Base-by-base conservation (phyloP, 2,888 invertebrate species). In the Leucophenga montana region DNA sequence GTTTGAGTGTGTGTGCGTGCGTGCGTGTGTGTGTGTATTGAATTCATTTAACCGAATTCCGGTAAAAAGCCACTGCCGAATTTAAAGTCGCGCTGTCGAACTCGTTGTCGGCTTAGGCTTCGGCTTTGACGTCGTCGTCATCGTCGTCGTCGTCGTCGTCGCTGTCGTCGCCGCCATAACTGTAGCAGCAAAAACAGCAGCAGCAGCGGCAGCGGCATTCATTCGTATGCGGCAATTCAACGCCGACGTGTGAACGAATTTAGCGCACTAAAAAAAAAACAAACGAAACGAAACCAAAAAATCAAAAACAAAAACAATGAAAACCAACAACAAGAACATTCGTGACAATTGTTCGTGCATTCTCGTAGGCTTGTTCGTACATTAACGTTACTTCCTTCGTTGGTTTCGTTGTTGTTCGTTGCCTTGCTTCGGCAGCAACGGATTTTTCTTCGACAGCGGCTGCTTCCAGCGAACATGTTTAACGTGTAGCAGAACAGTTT, bases 401-500 rank as follows among this genome's bases (percentile, higher is more conserved):
- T 39, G 9, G 13, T 68, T 13, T 20, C 67, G 68, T 68, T 66
- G 56, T 68, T 53, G 68, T 69, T 57, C 67, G 50, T 72, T 66
- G 71, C 22, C 48, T 48, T 4, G 56, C 50, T 57, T 78, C 68
- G 73, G 71, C 44, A 68, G 69, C 67, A 50, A 39, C 50, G 31
- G 14, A 1, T 44, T 66, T 33, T 18, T 73, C 66, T 66, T 67
- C 33, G 50, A 16, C 56, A 18, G 13, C 9, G 20, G 22, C 56
- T 72, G 83, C 76, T 80, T 78, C 76, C 73, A 73, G 79, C 73
- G 70, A 68, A 16, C 72, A 33, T n/a, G 72, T 70, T 44, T 75
- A 74, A 74, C 82, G 73, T 80, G 83, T 82, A 85, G 85, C 80
- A 83, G 84, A 87, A 88, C 87, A 89, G 89, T 89, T 89, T 89